A percentile compares a stretch with the other conserved stretches of the same genome.
Evolutionary conservation across 2,797 vertebrate species (phyloP).

Genomic region (Iguana delicatissima): DNA sequence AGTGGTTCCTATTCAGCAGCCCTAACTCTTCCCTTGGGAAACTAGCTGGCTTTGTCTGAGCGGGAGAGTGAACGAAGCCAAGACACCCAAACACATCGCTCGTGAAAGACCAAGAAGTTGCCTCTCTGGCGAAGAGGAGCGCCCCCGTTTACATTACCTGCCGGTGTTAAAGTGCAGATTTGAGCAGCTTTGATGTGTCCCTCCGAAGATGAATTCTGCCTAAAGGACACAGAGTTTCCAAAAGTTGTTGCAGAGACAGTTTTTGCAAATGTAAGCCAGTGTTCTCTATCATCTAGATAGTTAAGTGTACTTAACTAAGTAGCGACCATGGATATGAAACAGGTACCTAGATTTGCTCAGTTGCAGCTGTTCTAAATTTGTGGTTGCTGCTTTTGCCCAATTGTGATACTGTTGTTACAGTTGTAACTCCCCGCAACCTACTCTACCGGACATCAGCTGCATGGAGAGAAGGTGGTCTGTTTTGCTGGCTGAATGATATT

Average conservation of each 20-base stretch:
- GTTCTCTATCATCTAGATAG: no score
- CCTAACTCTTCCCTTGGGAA: slow-evolving; percentile 11
- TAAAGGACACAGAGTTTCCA: not conserved
- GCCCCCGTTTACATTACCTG: not conserved
- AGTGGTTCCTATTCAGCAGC: slow-evolving; percentile 17
- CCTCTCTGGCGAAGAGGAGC: not conserved
- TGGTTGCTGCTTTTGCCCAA: no score
- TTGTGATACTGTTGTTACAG: no score
- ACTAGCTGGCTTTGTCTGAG: slow-evolving; percentile 18
- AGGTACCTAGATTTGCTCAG: no score
- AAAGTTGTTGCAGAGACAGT: slow-evolving; percentile 5
- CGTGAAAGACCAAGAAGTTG: not conserved
- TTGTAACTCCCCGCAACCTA: no score
- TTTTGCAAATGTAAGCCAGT: not conserved
- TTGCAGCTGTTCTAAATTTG: no score
- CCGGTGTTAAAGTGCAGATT: not conserved
- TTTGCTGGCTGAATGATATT: no score
- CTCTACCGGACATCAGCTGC: no score
- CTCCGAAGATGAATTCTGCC: not conserved
- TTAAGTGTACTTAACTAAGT: no score
- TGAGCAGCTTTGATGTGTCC: not conserved
- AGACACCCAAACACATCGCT: not conserved
- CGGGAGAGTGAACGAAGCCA: not conserved
- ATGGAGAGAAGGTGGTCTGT: not conserved
- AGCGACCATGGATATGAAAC: no score